Evolutionary conservation across 1,140 invertebrate genomes (phyloP).

Genomic region (Drosophila repleta): DNA sequence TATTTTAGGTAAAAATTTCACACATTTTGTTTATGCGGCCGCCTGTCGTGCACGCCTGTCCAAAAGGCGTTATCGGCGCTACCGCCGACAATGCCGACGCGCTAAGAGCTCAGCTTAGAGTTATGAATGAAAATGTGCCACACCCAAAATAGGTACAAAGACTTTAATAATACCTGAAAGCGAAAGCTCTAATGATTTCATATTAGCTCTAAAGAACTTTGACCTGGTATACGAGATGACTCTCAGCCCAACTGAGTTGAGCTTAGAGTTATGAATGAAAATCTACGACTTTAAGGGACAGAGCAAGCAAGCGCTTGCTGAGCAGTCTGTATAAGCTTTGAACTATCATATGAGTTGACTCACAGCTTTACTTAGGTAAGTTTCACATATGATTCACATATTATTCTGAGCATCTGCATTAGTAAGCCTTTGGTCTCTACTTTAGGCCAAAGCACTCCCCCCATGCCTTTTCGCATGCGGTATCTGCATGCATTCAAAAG

Average conservation of each 20-base stretch:
- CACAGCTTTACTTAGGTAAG: too few species aligned
- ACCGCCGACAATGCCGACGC: conserved; percentile 34
- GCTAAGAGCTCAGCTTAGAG: conserved; percentile 30
- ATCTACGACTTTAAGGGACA: neutral
- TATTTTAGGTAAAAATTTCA: conserved; percentile 81
- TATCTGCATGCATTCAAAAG: too few species aligned
- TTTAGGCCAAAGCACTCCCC: too few species aligned
- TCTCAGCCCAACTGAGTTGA: conserved; percentile 2
- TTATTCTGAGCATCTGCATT: neutral
- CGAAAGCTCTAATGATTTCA: neutral
- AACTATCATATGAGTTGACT: too few species aligned
- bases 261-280: conserved; percentile 44
- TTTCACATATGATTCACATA: too few species aligned
- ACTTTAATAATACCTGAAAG: conserved; percentile 30
- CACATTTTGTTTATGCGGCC: conserved; percentile 73
- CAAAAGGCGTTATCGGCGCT: conserved; percentile 52
- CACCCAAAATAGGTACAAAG: neutral
- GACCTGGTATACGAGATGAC: too few species aligned
- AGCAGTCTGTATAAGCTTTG: too few species aligned
- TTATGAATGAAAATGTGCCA: conserved; percentile 41
- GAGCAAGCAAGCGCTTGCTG: too few species aligned
- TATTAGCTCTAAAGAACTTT: neutral
- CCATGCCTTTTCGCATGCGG: neutral
- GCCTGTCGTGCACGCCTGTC: conserved; percentile 52
- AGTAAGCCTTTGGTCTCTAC: neutral